Conservation (phyloP, 2,113 vertebrate species). For the Lophius piscatorius region DNA sequence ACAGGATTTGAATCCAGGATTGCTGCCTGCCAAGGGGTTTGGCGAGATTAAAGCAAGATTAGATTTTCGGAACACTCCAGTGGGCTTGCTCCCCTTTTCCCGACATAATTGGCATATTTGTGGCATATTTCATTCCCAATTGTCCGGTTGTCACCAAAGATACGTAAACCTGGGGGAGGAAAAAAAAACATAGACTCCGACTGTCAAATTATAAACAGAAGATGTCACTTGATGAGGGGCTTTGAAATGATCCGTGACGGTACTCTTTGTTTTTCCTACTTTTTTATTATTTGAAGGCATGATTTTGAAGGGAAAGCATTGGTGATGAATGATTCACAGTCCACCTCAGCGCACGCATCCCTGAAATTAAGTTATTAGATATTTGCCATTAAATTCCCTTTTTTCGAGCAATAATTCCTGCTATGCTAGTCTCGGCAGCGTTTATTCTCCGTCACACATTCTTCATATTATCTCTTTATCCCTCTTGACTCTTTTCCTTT, state of each 20-base stretch:
- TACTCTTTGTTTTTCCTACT: neutral
- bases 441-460: too few relatives aligned
- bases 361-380: slow-evolving; percentile 30
- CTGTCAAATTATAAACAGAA: slow-evolving; percentile 23
- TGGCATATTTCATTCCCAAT: slow-evolving; percentile 47
- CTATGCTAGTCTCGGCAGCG: too few relatives aligned
- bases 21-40: slow-evolving; percentile 41
- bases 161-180: slow-evolving; percentile 4
- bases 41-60: slow-evolving; percentile 47
- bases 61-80: slow-evolving; percentile 44
- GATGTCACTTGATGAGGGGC: slow-evolving; percentile 4
- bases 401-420: too few relatives aligned
- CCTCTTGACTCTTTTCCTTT: neutral
- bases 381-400: slow-evolving; percentile 34
- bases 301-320: slow-evolving; percentile 5
- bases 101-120: slow-evolving; percentile 58
- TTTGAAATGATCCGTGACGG: neutral
- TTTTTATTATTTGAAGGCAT: slow-evolving; percentile 14
- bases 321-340: slow-evolving; percentile 25
- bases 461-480: too few relatives aligned
- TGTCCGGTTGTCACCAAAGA: slow-evolving; percentile 39
- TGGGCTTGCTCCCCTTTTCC: slow-evolving; percentile 13
- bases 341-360: neutral
- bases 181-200: neutral
- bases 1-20: slow-evolving; percentile 47